These are phyloP conservation scores for Calidris pugnax DNA, from an alignment of 2,113 vertebrate species.

Conservation along the genomic window DNA sequence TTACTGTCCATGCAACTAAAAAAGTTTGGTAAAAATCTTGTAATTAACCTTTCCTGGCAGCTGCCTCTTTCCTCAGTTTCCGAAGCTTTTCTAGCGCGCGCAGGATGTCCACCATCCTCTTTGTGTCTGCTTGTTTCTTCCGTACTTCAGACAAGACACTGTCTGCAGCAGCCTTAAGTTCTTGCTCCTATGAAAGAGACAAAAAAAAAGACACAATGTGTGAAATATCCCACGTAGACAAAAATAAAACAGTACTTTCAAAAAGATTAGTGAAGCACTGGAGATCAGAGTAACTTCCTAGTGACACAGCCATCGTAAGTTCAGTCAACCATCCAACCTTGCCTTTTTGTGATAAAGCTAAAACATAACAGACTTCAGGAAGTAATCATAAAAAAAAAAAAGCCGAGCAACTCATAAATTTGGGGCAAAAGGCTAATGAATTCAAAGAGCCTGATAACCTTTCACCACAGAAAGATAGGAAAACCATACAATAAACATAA, in stretches of 20 bases:
- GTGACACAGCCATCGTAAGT: too few relatives aligned
- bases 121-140: slow-evolving; percentile 92
- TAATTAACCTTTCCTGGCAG: slow-evolving; percentile 86
- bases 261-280: background rate
- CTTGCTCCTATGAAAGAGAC: slow-evolving; percentile 79
- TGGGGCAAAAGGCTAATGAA: background rate
- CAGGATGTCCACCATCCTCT: slow-evolving; percentile 90
- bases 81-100: slow-evolving; percentile 88
- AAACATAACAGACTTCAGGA: background rate
- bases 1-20: background rate
- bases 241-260: background rate
- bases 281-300: background rate
- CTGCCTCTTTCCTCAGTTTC: slow-evolving; percentile 91
- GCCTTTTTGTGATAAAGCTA: background rate
- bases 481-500: background rate
- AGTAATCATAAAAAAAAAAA: background rate
- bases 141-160: slow-evolving; percentile 91
- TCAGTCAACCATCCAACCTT: background rate
- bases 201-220: fast-evolving
- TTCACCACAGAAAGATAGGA: background rate
- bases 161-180: slow-evolving; percentile 92
- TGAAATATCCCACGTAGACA: background rate
- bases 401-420: background rate
- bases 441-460: background rate
- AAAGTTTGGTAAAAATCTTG: fast-evolving